These are phyloP conservation scores for Sebastes ruberrimus DNA, from an alignment of 2,797 vertebrate species.

Conservation along the genomic window DNA sequence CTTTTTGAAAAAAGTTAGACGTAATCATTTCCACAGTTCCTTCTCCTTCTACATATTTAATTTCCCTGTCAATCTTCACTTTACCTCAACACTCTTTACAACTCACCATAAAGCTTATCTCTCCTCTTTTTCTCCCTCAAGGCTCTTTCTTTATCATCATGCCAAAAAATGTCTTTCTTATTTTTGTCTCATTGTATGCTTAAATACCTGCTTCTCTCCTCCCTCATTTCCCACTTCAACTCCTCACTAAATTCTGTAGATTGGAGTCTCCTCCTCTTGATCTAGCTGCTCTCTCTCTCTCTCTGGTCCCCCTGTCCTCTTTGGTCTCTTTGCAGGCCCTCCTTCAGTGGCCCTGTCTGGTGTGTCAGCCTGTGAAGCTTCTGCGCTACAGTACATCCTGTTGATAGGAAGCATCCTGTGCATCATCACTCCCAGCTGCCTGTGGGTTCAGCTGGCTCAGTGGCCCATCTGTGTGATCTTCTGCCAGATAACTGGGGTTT, in stretches of 20 bases:
- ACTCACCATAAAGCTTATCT: conserved; percentile 15
- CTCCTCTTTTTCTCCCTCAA: neutral
- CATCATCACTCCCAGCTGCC: conserved; percentile 83
- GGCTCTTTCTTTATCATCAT: conserved; percentile 3
- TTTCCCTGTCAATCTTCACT: conserved; percentile 23
- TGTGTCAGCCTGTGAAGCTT: conserved; percentile 75
- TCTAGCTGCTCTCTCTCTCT: conserved; percentile 28
- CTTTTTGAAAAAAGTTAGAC: too few species aligned
- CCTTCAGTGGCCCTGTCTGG: conserved; percentile 68
- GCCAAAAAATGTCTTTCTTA: neutral
- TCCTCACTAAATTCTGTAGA: conserved; percentile 22
- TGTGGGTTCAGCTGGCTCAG: conserved; percentile 81
- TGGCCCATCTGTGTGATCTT: conserved; percentile 84
- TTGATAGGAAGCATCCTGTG: conserved; percentile 82
- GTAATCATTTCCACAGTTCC: neutral
- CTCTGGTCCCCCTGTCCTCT: conserved; percentile 33
- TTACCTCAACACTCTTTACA: conserved; percentile 12
- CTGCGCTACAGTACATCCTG: conserved; percentile 76
- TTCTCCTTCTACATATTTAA: conserved; percentile 10
- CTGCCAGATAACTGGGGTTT: conserved; percentile 83
- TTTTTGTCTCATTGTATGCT: neutral
- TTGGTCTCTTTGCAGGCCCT: conserved; percentile 54
- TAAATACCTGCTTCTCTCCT: conserved; percentile 12
- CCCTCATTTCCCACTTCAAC: conserved; percentile 24
- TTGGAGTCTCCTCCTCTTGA: conserved; percentile 41